Base-by-base conservation (phyloP, 2,797 vertebrate genomes). In the Enteromius treurensis region DNA sequence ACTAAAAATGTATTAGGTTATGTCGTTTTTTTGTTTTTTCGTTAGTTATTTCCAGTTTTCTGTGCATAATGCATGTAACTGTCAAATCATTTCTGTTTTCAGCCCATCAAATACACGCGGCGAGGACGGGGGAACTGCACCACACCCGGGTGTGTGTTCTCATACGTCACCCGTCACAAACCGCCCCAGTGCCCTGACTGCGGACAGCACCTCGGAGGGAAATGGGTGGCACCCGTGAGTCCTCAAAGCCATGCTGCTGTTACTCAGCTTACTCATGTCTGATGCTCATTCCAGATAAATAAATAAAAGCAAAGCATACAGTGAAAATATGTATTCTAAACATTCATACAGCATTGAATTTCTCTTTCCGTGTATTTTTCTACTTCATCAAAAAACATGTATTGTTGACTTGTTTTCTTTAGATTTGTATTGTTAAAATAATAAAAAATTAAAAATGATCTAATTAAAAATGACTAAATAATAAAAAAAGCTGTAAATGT, bases 111-210 rank as follows among this genome's bases (percentile, higher is more conserved):
- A 26, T 99, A 99, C 42, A 99, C 98, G 65, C 96, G 97, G 81
- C 96, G 98, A 88, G 98, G 98, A 77, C 95, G 97, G 51, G 98
- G 98, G 37, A 95, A 94, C 67, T 99, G 98, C 89, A 94, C 94
- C 37, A 97, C 95, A 87, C 95, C 97, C 14, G 94, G 94, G 23
- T 99, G 98, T 88, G 94, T 95, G 13, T 99, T 98, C 86, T 95
- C 96, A 5, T 99, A 99, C 0, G 97, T 98, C 89, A 99, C 98
- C 58, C 97, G 98, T 73, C 98, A 99, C 92, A 99, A 99, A 86
- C 98, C 98, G 23, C 96, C 96, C 5, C 95, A 94, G 74, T 99
- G 98, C 86, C 98, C 98, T 0, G 88, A 91, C 0, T 99, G 98
- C 79, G 96, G 97, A 26, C 96, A 93, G 88, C 96, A 97, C 88